Evolutionary conservation across 1,140 invertebrate species (phyloP).

Genomic region (Bombus pascuorum): DNA sequence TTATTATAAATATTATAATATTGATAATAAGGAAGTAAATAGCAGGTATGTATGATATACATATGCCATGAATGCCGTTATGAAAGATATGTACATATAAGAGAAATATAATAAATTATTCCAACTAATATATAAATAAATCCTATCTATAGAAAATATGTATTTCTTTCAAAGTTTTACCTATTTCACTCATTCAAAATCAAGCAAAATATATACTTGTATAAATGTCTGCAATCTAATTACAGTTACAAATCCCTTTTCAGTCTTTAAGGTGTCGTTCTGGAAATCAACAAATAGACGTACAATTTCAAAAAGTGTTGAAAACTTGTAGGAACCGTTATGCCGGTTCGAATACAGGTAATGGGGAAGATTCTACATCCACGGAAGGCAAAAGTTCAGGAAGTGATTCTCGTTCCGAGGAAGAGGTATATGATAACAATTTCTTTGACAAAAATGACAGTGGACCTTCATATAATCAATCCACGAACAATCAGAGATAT

Average conservation of each 20-base stretch:
- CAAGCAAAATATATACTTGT: background rate
- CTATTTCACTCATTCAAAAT: too few relatives aligned
- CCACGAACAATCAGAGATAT: constrained; percentile 37
- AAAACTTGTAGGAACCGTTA: constrained; percentile 72
- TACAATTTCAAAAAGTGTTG: constrained; percentile 74
- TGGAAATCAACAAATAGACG: constrained; percentile 70
- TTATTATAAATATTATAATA: background rate
- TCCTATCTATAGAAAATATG: too few relatives aligned
- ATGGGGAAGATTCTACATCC: constrained; percentile 54
- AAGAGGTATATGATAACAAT: constrained; percentile 71
- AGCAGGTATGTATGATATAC: too few relatives aligned
- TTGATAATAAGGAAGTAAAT: too few relatives aligned
- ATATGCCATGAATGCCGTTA: too few relatives aligned
- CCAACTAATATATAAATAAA: too few relatives aligned
- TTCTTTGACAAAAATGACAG: constrained; percentile 59
- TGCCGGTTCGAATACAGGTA: constrained; percentile 32
- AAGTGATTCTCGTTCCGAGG: constrained; percentile 68
- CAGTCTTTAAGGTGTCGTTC: constrained; percentile 77
- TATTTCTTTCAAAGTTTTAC: too few relatives aligned
- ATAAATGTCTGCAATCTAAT: background rate
- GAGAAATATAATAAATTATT: too few relatives aligned
- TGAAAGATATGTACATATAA: too few relatives aligned
- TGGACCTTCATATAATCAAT: constrained; percentile 23
- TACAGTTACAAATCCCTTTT: constrained; percentile 7
- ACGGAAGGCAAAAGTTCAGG: constrained; percentile 59